Conservation (phyloP, 2,797 vertebrate genomes). For the Tadarida brasiliensis region DNA sequence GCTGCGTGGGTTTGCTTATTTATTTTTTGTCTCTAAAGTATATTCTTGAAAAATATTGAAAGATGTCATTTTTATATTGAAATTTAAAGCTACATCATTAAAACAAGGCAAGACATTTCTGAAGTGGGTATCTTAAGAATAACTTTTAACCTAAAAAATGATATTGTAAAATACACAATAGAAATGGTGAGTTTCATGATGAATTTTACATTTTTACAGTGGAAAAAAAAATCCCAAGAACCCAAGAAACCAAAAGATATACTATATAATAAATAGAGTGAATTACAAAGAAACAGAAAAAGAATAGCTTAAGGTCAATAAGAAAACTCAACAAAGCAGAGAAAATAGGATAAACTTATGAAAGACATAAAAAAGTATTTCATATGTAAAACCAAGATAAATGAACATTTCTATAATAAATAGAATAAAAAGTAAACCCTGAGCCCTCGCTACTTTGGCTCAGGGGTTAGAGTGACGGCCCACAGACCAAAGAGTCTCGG, state of each 20-base stretch:
- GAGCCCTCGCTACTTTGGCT: background rate
- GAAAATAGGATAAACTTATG: background rate
- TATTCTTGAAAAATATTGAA: conserved; percentile 55
- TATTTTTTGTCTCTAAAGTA: conserved; percentile 55
- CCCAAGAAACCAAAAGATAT: background rate
- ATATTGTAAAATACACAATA: background rate
- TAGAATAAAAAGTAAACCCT: background rate
- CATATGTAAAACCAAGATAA: conserved; percentile 1
- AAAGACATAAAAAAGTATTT: conserved; percentile 5
- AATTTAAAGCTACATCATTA: background rate
- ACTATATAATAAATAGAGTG: background rate
- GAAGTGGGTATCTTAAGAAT: conserved; percentile 45
- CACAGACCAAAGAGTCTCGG: too few relatives aligned
- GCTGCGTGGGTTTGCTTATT: background rate
- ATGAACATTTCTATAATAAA: conserved; percentile 35
- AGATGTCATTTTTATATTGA: conserved; percentile 15
- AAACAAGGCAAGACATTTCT: conserved; percentile 16
- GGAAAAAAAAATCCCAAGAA: background rate
- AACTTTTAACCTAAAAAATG: conserved; percentile 31
- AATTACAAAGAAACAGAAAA: conserved; percentile 4
- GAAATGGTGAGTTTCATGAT: background rate
- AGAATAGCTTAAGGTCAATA: background rate
- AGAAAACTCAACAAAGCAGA: background rate
- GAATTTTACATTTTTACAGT: background rate
- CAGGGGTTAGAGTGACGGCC: too few relatives aligned